These are phyloP conservation scores for Prenolepis imparis DNA, from an alignment of 2,888 invertebrate species.

Conservation along the genomic window DNA sequence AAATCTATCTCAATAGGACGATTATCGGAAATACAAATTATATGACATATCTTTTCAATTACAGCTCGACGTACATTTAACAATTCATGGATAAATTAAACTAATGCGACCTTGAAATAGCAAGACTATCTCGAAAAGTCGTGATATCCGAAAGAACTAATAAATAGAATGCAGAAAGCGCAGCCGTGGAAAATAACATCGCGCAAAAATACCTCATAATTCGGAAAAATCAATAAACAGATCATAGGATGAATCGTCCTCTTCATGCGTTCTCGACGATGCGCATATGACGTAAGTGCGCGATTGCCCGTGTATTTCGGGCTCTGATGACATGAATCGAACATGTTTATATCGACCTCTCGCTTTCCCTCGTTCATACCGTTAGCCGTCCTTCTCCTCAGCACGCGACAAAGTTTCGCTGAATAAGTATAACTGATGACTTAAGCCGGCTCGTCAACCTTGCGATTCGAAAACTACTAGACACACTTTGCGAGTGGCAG, in stretches of 20 bases:
- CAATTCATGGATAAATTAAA: slow-evolving; percentile 10
- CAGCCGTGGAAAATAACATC: neutral
- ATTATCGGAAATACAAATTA: slow-evolving; percentile 21
- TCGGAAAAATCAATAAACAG: slow-evolving; percentile 9
- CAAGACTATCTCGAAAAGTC: neutral
- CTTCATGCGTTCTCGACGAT: neutral
- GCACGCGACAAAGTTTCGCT: slow-evolving; percentile 24
- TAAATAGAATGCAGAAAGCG: neutral
- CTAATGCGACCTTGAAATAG: neutral
- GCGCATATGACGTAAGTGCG: slow-evolving; percentile 64
- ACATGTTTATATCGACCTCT: slow-evolving; percentile 70
- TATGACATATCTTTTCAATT: neutral
- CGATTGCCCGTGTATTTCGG: slow-evolving; percentile 72
- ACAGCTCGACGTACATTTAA: neutral
- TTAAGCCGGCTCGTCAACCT: slow-evolving; percentile 55
- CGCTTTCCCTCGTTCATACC: slow-evolving; percentile 37
- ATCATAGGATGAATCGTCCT: slow-evolving; percentile 10
- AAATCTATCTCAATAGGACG: slow-evolving; percentile 64
- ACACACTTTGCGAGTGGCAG: neutral
- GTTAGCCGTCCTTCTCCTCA: slow-evolving; percentile 45
- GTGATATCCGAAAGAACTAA: neutral
- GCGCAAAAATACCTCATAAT: neutral
- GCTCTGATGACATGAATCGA: slow-evolving; percentile 71
- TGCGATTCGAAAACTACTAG: slow-evolving; percentile 48
- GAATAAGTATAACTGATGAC: slow-evolving; percentile 56